phyloP scores from a whole-genome alignment of 2,113 vertebrate genomes.

The Gopherus evgoodei region DNA sequence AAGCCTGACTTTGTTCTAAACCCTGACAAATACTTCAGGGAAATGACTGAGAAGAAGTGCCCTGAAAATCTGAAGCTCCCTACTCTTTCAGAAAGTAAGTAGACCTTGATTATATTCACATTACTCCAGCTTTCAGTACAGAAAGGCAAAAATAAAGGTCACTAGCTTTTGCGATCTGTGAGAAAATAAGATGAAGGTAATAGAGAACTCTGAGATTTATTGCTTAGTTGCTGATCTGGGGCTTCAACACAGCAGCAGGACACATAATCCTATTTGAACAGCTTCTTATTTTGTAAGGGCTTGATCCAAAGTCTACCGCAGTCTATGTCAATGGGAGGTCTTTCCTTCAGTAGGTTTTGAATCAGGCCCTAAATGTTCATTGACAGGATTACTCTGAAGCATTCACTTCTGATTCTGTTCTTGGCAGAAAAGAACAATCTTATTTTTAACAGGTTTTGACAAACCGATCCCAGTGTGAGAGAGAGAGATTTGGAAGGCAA shows the following conservation, averaged over 20 bases:
- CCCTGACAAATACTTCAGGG: slow-evolving; percentile 73
- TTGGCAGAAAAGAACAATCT: background rate
- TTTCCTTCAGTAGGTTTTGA: background rate
- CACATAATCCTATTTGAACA: slow-evolving; percentile 23
- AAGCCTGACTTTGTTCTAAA: slow-evolving; percentile 76
- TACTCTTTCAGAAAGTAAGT: slow-evolving; percentile 78
- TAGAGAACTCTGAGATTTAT: slow-evolving; percentile 63
- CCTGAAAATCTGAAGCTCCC: slow-evolving; percentile 49
- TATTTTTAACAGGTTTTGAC: background rate
- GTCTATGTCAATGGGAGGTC: background rate
- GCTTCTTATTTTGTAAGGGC: background rate
- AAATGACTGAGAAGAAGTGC: slow-evolving; percentile 38
- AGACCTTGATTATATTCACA: slow-evolving; percentile 46
- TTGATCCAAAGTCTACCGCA: background rate
- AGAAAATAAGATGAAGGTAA: slow-evolving; percentile 59
- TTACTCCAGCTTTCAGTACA: slow-evolving; percentile 50
- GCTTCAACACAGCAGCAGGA: slow-evolving; percentile 32
- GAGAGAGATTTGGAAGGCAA: background rate
- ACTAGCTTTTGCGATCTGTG: slow-evolving; percentile 54
- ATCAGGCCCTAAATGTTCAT: background rate
- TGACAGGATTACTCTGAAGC: background rate
- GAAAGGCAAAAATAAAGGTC: slow-evolving; percentile 62
- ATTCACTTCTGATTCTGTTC: background rate
- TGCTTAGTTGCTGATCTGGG: slow-evolving; percentile 53
- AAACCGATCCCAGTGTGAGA: background rate